phyloP scores from a whole-genome alignment of 2,113 vertebrate species.

The Cochlearius cochlearius region DNA sequence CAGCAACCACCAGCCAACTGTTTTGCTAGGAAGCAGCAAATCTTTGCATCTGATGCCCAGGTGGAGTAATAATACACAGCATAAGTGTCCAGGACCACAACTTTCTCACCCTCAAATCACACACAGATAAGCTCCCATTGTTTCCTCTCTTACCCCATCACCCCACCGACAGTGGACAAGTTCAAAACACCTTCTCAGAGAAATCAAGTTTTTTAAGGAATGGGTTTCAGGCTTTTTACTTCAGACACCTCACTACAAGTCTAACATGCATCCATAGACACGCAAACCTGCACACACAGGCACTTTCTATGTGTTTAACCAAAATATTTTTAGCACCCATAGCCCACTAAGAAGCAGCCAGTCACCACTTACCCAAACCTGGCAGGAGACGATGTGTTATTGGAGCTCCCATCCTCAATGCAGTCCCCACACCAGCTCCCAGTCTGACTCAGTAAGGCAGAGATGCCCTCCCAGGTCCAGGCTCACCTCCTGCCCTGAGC shows the following conservation, averaged over 20 bases:
- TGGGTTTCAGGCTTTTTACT: fast-evolving
- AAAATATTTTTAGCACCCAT: not conserved
- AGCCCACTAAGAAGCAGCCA: not conserved
- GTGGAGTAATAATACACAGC: not conserved
- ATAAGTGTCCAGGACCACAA: not conserved
- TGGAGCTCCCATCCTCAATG: not conserved
- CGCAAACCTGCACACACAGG: not conserved
- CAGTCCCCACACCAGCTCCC: too few species aligned
- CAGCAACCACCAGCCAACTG: not conserved
- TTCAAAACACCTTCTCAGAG: not conserved
- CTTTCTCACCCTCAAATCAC: not conserved
- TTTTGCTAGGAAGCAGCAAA: not conserved
- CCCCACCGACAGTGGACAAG: not conserved
- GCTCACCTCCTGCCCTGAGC: not conserved
- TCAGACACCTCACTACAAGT: not conserved
- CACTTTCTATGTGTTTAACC: not conserved
- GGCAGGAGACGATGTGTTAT: not conserved
- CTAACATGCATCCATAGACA: not conserved
- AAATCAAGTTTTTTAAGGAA: not conserved
- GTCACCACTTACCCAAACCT: not conserved
- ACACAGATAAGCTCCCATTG: not conserved
- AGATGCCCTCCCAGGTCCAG: fast-evolving
- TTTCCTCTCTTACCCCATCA: not conserved
- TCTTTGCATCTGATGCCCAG: too few species aligned
- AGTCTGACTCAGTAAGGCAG: not conserved